Base-by-base conservation (phyloP, 1,140 invertebrate species). In the Ostrea edulis region DNA sequence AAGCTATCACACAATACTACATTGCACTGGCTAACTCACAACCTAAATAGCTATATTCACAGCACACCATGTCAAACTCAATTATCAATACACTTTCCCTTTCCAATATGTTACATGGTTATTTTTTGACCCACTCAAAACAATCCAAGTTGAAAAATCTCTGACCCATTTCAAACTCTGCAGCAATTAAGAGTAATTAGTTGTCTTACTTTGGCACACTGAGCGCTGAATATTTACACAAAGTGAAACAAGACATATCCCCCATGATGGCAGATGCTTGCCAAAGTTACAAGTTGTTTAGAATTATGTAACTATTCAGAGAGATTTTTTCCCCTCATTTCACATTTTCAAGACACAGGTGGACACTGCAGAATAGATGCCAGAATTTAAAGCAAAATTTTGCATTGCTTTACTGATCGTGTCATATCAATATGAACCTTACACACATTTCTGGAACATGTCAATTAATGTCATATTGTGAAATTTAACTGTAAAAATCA, bases 81-180 rank as follows among this genome's bases (percentile, higher is more conserved):
- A 35, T 77, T 77, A 77, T 77, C 25, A 35, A 77, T 77, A 29
- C 68, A 35, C 35, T 71, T 22, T 71, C 22, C 55, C 9, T 29
- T 35, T 71, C 22, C 25, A 25, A 71, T 71, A 14, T 35, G 29
- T 29, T 77, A 11, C 68, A 29, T 77, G 11, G 25, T 35, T 77
- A 77, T 77, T 77, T 77, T 62, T 77, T 77, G 68, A 29, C 68
- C 68, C 68, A 29, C 68, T 77, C 11, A 29, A 77, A 77, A 77
- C 68, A 77, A 77, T 29, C 35, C 25, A 25, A 14, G 25, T 77
- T 77, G 68, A 77, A 62, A n/a, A 77, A 77, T 77, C 68, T 77
- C 25, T 77, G 68, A 77, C 68, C 68, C 68, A 77, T 77, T 77
- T 35, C 68, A 77, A 77, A 77, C 68, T 77, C 68, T 77, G 68